Evolutionary conservation across 2,888 invertebrate genomes (phyloP).

Genomic region (Mesopsocus fuscifrons): DNA sequence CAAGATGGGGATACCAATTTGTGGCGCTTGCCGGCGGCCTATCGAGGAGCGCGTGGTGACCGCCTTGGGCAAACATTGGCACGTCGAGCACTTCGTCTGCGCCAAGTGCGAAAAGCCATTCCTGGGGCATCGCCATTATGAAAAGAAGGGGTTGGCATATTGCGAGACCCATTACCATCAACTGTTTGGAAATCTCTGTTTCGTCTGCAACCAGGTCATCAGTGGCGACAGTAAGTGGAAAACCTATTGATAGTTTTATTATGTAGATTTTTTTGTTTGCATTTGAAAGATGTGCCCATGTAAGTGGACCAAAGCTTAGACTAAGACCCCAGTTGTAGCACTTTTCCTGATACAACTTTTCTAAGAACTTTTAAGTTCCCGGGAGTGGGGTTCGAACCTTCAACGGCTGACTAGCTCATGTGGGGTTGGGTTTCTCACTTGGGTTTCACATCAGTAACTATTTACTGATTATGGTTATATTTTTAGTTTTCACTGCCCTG

Average conservation of each 20-base stretch:
- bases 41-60: conserved; percentile 98
- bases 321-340: no score
- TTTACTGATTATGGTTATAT: no score
- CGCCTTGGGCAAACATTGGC: conserved; percentile 96
- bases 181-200: conserved; percentile 95
- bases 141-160: conserved; percentile 95
- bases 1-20: conserved; percentile 99
- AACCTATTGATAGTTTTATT: conserved; percentile 3
- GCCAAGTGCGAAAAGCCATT: conserved; percentile 99
- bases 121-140: conserved; percentile 95
- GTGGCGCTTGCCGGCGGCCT: conserved; percentile 95
- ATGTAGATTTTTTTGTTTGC: conserved; percentile 4
- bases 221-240: conserved; percentile 72
- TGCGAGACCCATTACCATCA: conserved; percentile 99
- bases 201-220: conserved; percentile 96
- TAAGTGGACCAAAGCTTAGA: neutral
- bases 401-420: no score
- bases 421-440: no score
- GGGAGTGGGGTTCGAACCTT: no score
- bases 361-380: no score
- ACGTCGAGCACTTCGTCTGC: conserved; percentile 99
- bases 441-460: no score
- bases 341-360: no score
- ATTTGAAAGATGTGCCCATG: neutral
- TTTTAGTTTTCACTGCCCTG: conserved; percentile 84